These are phyloP conservation scores for Nannobrachium achirus DNA, from an alignment of 2,113 vertebrate genomes.

Conservation along the genomic window DNA sequence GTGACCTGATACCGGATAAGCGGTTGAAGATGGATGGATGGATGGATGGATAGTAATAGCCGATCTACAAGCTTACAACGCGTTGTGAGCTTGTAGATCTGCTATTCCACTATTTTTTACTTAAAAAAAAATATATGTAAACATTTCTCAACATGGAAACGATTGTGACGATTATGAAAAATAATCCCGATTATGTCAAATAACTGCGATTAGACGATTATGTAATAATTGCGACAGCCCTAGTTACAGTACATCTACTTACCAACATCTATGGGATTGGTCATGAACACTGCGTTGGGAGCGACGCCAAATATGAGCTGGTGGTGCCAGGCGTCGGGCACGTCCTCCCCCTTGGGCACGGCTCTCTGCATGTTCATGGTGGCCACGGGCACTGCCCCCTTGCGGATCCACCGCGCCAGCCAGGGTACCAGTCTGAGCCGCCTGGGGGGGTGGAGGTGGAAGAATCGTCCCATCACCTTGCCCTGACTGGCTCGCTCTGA, in stretches of 20 bases:
- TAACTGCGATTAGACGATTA: too few relatives aligned
- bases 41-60: too few relatives aligned
- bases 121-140: too few relatives aligned
- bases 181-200: too few relatives aligned
- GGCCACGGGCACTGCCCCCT: constrained; percentile 73
- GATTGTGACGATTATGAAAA: too few relatives aligned
- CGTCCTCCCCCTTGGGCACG: constrained; percentile 73
- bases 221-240: too few relatives aligned
- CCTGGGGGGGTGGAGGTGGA: constrained; percentile 73
- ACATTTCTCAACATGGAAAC: too few relatives aligned
- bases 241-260: constrained; percentile 47
- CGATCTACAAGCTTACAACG: too few relatives aligned
- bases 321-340: constrained; percentile 84
- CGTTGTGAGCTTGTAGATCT: too few relatives aligned
- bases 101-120: too few relatives aligned
- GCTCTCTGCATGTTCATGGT: constrained; percentile 84
- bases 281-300: constrained; percentile 74
- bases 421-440: constrained; percentile 67
- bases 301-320: constrained; percentile 80
- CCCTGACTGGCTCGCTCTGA: constrained; percentile 70
- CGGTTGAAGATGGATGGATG: too few relatives aligned
- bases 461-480: constrained; percentile 71
- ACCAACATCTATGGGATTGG: constrained; percentile 81
- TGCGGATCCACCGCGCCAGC: constrained; percentile 75
- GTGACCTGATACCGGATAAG: too few relatives aligned